Percentiles rank a stretch among this genome's conserved stretches.
These are phyloP conservation scores for Nipponia nippon DNA, from an alignment of 2,113 vertebrate genomes.

Conservation along the genomic window DNA sequence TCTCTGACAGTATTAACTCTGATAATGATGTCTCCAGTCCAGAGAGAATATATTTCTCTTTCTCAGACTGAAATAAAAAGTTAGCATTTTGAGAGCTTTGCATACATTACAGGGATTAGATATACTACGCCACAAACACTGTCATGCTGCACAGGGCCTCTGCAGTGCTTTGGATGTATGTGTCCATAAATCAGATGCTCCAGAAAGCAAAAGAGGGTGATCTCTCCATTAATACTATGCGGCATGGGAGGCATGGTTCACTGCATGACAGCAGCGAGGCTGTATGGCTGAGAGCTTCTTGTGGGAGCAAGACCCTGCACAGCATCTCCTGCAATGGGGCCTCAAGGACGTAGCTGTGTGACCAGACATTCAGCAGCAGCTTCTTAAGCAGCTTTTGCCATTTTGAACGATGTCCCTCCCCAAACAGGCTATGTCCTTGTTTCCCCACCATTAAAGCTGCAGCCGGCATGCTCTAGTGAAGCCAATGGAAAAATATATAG, in stretches of 20 bases:
- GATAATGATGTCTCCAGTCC: background rate
- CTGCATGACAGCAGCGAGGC: fast-evolving
- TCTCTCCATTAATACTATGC: background rate
- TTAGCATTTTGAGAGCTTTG: slow-evolving; percentile 22
- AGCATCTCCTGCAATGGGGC: background rate
- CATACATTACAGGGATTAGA: background rate
- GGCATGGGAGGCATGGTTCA: background rate
- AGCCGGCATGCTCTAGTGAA: background rate
- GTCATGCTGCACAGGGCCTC: background rate
- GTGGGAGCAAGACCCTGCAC: background rate
- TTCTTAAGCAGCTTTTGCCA: background rate
- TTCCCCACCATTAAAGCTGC: background rate
- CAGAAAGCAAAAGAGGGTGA: background rate
- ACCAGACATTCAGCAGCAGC: background rate
- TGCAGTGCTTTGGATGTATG: background rate
- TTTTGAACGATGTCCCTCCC: background rate
- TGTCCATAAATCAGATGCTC: background rate
- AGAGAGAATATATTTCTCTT: background rate
- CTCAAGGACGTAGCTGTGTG: background rate
- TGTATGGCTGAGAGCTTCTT: background rate
- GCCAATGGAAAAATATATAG: background rate
- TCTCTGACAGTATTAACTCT: background rate
- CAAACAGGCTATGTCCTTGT: background rate
- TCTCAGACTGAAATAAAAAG: slow-evolving; percentile 12
- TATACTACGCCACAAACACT: background rate